Evolutionary conservation across 2,113 vertebrate species (phyloP).

Genomic region (Tyto alba): DNA sequence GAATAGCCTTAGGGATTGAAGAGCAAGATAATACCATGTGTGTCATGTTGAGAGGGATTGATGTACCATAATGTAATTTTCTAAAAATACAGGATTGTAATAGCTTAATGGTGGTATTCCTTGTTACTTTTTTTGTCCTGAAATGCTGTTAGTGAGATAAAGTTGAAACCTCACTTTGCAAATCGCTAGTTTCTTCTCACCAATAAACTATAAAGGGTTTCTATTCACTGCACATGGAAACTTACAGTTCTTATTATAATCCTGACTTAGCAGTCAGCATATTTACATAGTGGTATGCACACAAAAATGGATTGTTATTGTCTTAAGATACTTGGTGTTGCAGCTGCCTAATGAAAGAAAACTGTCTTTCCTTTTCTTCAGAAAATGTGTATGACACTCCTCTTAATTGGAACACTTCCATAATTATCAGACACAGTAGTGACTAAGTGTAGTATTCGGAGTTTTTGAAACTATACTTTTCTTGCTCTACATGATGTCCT

Average conservation of each 20-base stretch:
- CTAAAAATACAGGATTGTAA: background rate
- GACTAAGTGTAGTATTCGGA: background rate
- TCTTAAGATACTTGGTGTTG: background rate
- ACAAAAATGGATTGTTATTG: background rate
- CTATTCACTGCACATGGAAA: background rate
- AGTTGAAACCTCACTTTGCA: constrained; percentile 23
- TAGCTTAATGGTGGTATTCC: background rate
- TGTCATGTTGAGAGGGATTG: background rate
- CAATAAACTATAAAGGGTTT: constrained; percentile 37
- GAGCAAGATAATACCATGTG: background rate
- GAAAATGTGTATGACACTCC: background rate
- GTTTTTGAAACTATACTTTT: background rate
- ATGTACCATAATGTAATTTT: background rate
- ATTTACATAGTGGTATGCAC: background rate
- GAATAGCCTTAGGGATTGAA: background rate
- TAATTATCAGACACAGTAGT: background rate
- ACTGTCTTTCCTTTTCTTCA: background rate
- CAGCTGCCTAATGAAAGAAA: background rate
- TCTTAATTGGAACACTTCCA: background rate
- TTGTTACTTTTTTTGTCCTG: background rate
- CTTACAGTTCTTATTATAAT: background rate
- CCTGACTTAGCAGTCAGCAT: background rate
- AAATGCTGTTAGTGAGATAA: constrained; percentile 17
- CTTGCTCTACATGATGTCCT: background rate
- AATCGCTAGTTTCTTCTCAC: constrained; percentile 4